Evolutionary conservation across 2,888 invertebrate genomes (phyloP).

Genomic region (Adineta ricciae): DNA sequence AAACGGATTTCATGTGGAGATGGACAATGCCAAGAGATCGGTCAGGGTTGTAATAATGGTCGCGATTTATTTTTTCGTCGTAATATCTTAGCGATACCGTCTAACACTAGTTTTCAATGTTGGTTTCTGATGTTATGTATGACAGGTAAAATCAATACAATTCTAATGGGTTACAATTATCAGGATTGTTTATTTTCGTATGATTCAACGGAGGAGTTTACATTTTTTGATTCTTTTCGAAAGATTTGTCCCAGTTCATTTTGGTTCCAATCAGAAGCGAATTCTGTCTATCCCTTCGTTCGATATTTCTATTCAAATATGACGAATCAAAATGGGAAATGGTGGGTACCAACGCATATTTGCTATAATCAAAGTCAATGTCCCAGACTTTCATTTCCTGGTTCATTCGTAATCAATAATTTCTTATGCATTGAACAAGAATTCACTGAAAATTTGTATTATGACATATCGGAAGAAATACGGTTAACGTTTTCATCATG

Average conservation of each 20-base stretch:
- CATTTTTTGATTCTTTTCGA: not conserved
- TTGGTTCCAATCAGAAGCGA: not conserved
- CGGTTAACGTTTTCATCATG: too few relatives aligned
- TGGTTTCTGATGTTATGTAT: too few relatives aligned
- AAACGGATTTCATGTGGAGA: not conserved
- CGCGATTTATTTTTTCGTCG: not conserved
- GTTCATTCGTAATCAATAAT: too few relatives aligned
- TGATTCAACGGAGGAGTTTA: too few relatives aligned
- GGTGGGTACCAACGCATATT: not conserved
- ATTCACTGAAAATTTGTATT: too few relatives aligned
- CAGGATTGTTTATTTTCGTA: too few relatives aligned
- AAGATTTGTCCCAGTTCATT: not conserved
- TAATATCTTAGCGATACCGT: too few relatives aligned
- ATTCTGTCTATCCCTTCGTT: not conserved
- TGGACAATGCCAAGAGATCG: not conserved
- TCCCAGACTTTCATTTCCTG: not conserved
- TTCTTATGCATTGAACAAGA: too few relatives aligned
- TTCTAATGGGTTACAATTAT: too few relatives aligned
- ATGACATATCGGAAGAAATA: too few relatives aligned
- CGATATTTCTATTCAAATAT: not conserved
- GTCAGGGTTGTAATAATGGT: not conserved
- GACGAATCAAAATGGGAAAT: not conserved
- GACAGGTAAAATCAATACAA: too few relatives aligned
- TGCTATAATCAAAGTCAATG: not conserved
- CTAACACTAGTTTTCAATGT: too few relatives aligned